phyloP scores from a whole-genome alignment of 1,140 invertebrate genomes.

The Eriosoma lanigerum region DNA sequence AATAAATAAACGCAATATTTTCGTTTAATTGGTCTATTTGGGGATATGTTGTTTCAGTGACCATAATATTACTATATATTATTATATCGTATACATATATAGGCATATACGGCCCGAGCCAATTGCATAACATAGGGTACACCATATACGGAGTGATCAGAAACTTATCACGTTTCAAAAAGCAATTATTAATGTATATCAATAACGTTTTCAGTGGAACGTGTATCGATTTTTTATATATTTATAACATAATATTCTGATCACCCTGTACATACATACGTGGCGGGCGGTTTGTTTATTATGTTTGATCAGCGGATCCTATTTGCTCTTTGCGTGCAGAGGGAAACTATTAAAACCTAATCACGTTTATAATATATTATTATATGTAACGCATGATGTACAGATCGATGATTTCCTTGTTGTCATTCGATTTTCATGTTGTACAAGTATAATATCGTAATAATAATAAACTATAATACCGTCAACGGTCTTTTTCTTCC shows the following conservation, averaged over 20 bases:
- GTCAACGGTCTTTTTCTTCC: slow-evolving; percentile 33
- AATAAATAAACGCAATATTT: not conserved
- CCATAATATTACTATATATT: too few species aligned
- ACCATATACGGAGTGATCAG: too few species aligned
- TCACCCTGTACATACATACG: too few species aligned
- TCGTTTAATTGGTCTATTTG: not conserved
- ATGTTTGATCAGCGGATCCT: slow-evolving; percentile 22
- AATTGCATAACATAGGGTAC: too few species aligned
- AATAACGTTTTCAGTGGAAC: too few species aligned
- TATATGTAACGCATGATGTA: not conserved
- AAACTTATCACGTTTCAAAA: too few species aligned
- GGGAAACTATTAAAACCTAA: slow-evolving; percentile 46
- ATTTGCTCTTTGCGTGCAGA: not conserved
- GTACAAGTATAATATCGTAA: not conserved
- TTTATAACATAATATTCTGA: too few species aligned
- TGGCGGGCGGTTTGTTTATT: too few species aligned
- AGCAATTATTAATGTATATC: too few species aligned
- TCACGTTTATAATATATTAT: slow-evolving; percentile 23
- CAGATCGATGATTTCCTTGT: not conserved
- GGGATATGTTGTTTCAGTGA: not conserved
- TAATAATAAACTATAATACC: not conserved
- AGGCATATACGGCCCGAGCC: not conserved
- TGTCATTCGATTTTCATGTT: slow-evolving; percentile 29
- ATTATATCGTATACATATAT: not conserved
- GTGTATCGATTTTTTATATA: too few species aligned